Evolutionary conservation across 2,888 invertebrate species (phyloP), one percentile per base, ranked within the genome.

Genomic region (Cataglyphis albicans): DNA sequence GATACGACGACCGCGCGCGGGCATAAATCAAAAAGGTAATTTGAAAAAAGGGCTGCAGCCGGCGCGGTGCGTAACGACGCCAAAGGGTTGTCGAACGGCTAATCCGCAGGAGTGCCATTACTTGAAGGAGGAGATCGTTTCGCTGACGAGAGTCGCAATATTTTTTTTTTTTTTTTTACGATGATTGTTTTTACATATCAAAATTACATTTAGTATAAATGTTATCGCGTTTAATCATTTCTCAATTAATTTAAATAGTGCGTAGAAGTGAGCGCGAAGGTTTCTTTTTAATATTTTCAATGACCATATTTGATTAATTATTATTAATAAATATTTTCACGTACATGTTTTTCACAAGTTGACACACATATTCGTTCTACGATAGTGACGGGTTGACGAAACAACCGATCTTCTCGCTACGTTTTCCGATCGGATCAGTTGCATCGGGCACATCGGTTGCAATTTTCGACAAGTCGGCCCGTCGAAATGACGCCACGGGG

Each of bases 11-110:
- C 88, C 74, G 73, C 83, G 73, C 82, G 82, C 84, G 88, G 76
- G 86, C 85, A 91, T 92, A 92, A 92, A 92, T 92, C 92, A 92
- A 91, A 92, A 92, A 90, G 89, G 88, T 91, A 90, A 91, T 91
- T 92, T 80, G 86, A 85, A 85, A 91, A 85, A 89, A 85, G 83
- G 75, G 81, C 86, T 85, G 67, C 81, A 67, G 29, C 52, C 67
- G 41, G 70, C 85, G 81, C 76, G 70, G 35, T 68, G 52, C 76
- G 86, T 61, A 64, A 72, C 76, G 72, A 82, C 55, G 78, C 80
- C 82, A 83, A 84, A 82, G 86, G 82, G 73, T 86, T 82, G 86
- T 86, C 86, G 84, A 90, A 88, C 81, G 44, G 82, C 84, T 91
- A 91, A 92, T 91, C 86, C 91, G 86, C 91, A 87, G 55, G 89